Percentiles rank a stretch among this genome's conserved stretches.
Evolutionary conservation across 2,888 invertebrate species (phyloP).

Genomic region (Parasteatoda lunata): DNA sequence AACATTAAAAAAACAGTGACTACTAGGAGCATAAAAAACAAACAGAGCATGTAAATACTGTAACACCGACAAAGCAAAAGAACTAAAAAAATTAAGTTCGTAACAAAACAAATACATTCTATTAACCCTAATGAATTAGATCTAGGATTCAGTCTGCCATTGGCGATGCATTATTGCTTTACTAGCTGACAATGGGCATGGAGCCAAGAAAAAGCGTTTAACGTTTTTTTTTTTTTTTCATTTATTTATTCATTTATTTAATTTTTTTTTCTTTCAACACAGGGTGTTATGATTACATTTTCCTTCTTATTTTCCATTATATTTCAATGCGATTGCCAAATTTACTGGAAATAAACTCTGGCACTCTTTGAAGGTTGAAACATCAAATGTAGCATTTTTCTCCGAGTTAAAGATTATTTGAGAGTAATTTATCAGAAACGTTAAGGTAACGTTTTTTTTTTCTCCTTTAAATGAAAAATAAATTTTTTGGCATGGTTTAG

Average conservation of each 20-base stretch:
- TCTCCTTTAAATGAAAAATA: too few relatives aligned
- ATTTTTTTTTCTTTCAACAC: too few relatives aligned
- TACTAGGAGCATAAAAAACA: slow-evolving; percentile 10
- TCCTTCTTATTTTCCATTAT: too few relatives aligned
- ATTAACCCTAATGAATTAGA: slow-evolving; percentile 65
- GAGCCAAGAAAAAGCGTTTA: slow-evolving; percentile 29
- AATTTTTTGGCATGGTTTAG: too few relatives aligned
- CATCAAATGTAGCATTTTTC: too few relatives aligned
- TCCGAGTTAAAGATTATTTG: too few relatives aligned
- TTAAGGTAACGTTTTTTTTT: too few relatives aligned
- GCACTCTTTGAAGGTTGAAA: too few relatives aligned
- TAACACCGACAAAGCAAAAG: slow-evolving; percentile 36
- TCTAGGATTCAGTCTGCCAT: slow-evolving; percentile 50
- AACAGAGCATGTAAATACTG: slow-evolving; percentile 56
- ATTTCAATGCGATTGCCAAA: too few relatives aligned
- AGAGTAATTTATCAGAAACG: too few relatives aligned
- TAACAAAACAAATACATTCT: slow-evolving; percentile 53
- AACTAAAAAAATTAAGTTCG: background rate
- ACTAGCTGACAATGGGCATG: slow-evolving; percentile 18
- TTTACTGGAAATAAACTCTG: too few relatives aligned
- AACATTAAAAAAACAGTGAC: slow-evolving; percentile 19
- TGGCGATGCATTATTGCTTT: slow-evolving; percentile 46
- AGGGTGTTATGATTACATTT: too few relatives aligned
- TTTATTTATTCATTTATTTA: background rate
- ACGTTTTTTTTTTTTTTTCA: background rate